These are phyloP conservation scores for Nansenia antarctica DNA, from an alignment of 2,113 vertebrate species.

Conservation along the genomic window DNA sequence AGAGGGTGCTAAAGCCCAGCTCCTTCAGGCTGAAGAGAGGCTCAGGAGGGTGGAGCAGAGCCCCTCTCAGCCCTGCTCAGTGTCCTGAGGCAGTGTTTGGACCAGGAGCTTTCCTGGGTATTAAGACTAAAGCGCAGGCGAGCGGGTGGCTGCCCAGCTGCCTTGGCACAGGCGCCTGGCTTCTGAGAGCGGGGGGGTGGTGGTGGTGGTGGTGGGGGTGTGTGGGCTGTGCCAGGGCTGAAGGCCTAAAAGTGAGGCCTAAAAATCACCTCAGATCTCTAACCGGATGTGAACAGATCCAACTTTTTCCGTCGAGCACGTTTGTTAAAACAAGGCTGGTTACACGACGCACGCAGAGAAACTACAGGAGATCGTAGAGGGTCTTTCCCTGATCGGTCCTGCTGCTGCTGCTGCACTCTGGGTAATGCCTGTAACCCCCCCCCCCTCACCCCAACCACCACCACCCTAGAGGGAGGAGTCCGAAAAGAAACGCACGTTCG, in stretches of 20 bases:
- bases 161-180: neutral
- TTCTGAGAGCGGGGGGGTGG: neutral
- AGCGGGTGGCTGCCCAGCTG: neutral
- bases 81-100: neutral
- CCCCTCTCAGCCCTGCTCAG: neutral
- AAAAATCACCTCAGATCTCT: neutral
- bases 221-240: neutral
- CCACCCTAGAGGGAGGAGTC: too few species aligned
- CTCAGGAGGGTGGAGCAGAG: neutral
- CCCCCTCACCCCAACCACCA: neutral
- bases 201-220: slow-evolving; percentile 13
- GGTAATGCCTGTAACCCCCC: neutral
- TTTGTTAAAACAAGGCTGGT: neutral
- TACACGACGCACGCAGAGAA: neutral
- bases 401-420: too few species aligned
- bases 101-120: neutral
- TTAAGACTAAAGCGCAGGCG: neutral
- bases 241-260: neutral
- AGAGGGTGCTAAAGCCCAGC: neutral
- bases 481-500: too few species aligned
- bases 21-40: neutral
- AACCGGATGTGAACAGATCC: neutral
- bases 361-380: neutral
- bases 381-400: neutral
- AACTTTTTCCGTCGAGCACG: neutral